A percentile compares a stretch with the other conserved stretches of the same genome.
These are phyloP conservation scores for Vanacampus margaritifer DNA, from an alignment of 2,113 vertebrate species.

Conservation along the genomic window DNA sequence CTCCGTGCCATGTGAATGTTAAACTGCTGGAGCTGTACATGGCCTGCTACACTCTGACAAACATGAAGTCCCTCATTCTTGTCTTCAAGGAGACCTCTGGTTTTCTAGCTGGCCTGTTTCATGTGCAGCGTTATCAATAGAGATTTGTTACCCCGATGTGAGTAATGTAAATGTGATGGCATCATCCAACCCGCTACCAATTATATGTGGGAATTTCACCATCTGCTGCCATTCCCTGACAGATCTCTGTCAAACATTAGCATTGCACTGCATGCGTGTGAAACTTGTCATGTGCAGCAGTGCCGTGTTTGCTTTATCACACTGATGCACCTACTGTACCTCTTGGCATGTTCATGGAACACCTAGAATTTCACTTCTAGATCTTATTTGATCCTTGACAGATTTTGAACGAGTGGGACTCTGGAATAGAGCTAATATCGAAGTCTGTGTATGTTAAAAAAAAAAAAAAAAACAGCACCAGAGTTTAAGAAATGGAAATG, in stretches of 20 bases:
- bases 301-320: not conserved
- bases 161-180: not conserved
- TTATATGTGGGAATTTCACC: not conserved
- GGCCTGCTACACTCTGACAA: not conserved
- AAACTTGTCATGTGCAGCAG: not conserved
- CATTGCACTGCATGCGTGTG: constrained; percentile 18
- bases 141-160: not conserved
- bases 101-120: not conserved
- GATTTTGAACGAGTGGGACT: not conserved
- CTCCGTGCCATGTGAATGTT: constrained; percentile 3
- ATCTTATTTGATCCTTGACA: not conserved
- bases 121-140: not conserved
- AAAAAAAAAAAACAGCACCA: no score
- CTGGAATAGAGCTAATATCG: not conserved
- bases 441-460: not conserved
- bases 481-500: constrained; percentile 16
- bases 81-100: not conserved
- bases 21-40: not conserved
- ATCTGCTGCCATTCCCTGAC: constrained; percentile 32
- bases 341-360: not conserved
- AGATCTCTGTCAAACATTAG: constrained; percentile 28
- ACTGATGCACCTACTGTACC: not conserved
- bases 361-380: not conserved
- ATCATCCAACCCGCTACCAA: not conserved
- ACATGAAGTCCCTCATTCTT: not conserved